Conservation (phyloP, 64 coral and sea anemone species). For the Platygyra sinensis region DNA sequence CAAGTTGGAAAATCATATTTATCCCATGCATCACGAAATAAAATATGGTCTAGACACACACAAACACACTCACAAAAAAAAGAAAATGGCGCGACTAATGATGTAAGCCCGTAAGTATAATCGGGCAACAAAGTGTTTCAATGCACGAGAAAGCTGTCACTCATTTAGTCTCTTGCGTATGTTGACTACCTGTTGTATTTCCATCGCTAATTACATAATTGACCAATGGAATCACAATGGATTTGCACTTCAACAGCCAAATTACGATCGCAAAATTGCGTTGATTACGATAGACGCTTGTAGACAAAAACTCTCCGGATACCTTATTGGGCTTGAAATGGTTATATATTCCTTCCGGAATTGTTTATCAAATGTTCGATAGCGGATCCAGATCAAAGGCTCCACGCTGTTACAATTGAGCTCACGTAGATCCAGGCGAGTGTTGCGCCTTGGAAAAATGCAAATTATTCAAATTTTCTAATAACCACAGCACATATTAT, state of each 20-base stretch:
- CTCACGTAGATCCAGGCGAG: neutral
- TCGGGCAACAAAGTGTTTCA: no score
- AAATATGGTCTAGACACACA: no score
- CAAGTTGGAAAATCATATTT: no score
- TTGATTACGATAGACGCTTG: neutral
- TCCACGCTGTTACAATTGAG: neutral
- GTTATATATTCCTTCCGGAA: neutral
- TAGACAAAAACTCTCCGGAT: neutral
- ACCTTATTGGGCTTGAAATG: no score
- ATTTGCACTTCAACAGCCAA: neutral
- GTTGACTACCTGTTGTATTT: conserved; percentile 1
- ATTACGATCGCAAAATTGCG: neutral
- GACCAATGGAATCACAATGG: neutral
- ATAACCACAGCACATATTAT: neutral
- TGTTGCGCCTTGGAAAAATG: neutral
- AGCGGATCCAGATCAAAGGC: neutral
- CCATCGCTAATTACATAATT: neutral
- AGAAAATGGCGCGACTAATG: no score
- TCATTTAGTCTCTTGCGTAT: no score
- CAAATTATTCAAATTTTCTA: neutral
- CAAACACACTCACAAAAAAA: no score
- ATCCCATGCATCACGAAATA: no score
- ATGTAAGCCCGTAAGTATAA: no score
- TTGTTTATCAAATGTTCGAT: neutral
- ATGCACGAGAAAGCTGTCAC: no score